Evolutionary conservation across 2,113 vertebrate genomes (phyloP), one percentile per base, ranked within the genome.

Genomic region (Lampris incognitus): DNA sequence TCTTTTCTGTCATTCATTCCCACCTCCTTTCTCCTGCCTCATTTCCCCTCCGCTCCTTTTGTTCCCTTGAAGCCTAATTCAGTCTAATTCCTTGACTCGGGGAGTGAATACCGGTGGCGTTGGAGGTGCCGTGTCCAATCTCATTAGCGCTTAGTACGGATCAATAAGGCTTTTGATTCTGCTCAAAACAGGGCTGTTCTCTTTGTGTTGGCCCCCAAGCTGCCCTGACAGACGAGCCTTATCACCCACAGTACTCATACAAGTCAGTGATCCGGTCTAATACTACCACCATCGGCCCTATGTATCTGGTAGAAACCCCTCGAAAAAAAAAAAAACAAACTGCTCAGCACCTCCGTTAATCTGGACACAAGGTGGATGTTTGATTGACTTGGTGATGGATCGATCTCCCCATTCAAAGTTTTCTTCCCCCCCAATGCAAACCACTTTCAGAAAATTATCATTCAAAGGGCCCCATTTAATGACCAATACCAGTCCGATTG

Each of bases 1-100:
- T 73, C 72, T 66, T 85, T 76, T 77, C 57, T 68, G 57, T 62
- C 54, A n/a, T 81, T 70, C 72, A 84, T 58, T 81, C 72, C 42
- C 68, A 72, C 86, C 71, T 86, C 81, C 77, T 78, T 49, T 36
- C 44, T 38, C 38, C 51, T 54, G 5, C 37, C 59, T 39, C 50
- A 6, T 78, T 41, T 75, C 71, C 55, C 66, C 36, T 84, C 75
- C 64, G 1, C 38, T 36, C 48, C 75, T 24, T 86, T 87, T 87
- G 84, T 90, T 70, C 49, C 2, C 61, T 37, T 2, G 11, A 76
- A 61, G 52, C 78, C 13, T 68, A 70, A 57, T 65, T 71, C 82
- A 80, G 78, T 83, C 69, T 83, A 87, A 91, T 88, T 87, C 70
- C 68, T 57, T 78, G 79, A 87, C 88, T 88, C 81, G 81, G 75